phyloP scores from a whole-genome alignment of 2,797 vertebrate species.

The Cuculus canorus region DNA sequence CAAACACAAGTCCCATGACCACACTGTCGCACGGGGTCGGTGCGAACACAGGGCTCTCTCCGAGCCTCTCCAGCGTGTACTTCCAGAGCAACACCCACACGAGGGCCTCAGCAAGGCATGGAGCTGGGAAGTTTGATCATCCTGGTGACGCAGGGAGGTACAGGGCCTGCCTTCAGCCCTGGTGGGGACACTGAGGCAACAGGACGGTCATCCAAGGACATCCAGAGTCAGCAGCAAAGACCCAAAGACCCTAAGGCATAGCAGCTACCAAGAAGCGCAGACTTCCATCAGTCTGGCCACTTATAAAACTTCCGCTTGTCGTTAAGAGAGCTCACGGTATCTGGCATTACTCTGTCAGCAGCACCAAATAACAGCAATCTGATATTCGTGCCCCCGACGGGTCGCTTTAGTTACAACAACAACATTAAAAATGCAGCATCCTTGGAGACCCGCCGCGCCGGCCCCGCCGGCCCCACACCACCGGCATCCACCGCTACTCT shows the following conservation, averaged over 20 bases:
- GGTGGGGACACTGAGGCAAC: constrained; percentile 39
- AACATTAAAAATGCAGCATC: constrained; percentile 44
- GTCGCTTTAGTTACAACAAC: constrained; percentile 32
- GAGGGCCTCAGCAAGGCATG: constrained; percentile 1
- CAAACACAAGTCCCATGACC: neutral
- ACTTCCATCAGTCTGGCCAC: neutral
- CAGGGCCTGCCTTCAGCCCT: neutral
- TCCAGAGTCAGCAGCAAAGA: neutral
- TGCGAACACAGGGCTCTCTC: neutral
- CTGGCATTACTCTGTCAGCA: constrained; percentile 32
- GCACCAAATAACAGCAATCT: constrained; percentile 5
- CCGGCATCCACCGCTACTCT: neutral
- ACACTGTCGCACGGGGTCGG: neutral
- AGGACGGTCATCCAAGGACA: constrained; percentile 52
- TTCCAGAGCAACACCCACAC: neutral
- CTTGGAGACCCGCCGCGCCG: neutral
- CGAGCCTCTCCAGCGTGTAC: neutral
- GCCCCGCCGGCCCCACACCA: neutral
- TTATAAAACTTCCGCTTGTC: neutral
- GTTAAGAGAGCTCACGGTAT: neutral
- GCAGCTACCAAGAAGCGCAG: neutral
- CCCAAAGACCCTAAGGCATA: neutral
- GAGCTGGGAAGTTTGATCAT: neutral
- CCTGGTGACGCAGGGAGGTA: neutral
- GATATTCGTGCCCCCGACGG: neutral